A percentile compares a stretch with the other conserved stretches of the same genome.
phyloP scores from a whole-genome alignment of 2,113 vertebrate species.

The Trachemys scripta region DNA sequence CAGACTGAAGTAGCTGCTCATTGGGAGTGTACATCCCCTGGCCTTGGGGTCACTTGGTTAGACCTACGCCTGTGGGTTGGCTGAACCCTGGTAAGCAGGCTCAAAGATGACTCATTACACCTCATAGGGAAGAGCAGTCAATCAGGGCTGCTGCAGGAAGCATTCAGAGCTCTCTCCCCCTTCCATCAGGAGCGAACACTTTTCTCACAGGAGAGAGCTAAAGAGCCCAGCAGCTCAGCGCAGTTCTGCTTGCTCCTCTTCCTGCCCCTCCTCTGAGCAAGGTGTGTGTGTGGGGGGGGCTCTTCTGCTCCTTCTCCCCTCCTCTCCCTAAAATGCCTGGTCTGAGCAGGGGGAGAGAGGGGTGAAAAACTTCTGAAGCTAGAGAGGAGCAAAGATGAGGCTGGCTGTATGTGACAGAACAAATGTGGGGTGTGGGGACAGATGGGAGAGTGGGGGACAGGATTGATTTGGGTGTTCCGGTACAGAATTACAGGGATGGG shows the following conservation, averaged over 20 bases:
- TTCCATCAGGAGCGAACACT: background rate
- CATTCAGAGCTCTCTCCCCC: background rate
- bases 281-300: too few species aligned
- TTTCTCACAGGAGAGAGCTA: background rate
- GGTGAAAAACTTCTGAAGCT: background rate
- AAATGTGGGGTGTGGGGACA: background rate
- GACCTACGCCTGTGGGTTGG: background rate
- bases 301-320: background rate
- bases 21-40: background rate
- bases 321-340: background rate
- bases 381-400: background rate
- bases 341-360: background rate
- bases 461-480: background rate
- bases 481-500: background rate
- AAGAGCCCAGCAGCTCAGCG: background rate
- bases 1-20: background rate
- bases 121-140: background rate
- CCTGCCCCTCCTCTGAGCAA: background rate
- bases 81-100: background rate
- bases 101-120: background rate
- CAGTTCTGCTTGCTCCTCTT: background rate
- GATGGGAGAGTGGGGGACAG: background rate
- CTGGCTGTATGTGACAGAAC: background rate
- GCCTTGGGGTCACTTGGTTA: background rate
- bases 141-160: background rate